phyloP scores from a whole-genome alignment of 1,140 invertebrate species.

The Penaeus vannamei region DNA sequence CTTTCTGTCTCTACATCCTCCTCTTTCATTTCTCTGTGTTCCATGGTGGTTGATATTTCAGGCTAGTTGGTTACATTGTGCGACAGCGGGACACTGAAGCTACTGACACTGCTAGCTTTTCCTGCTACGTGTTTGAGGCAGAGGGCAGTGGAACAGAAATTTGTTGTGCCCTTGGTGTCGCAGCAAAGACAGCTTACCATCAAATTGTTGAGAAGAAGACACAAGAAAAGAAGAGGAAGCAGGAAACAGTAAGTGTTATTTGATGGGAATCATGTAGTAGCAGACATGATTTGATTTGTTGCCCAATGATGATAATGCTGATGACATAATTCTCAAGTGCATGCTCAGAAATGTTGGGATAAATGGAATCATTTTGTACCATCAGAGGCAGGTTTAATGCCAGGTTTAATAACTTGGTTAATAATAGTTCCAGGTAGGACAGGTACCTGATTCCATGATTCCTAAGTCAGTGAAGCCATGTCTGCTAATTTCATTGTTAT shows the following conservation, averaged over 20 bases:
- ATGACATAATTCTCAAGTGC: too few species aligned
- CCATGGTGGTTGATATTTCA: neutral
- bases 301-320: too few species aligned
- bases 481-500: too few species aligned
- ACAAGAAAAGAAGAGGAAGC: constrained; percentile 51
- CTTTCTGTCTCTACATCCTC: too few species aligned
- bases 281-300: too few species aligned
- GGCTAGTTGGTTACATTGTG: constrained; percentile 58
- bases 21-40: neutral
- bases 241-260: constrained; percentile 50
- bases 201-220: constrained; percentile 56
- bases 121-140: constrained; percentile 55
- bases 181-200: constrained; percentile 53
- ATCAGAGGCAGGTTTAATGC: too few species aligned
- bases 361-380: too few species aligned
- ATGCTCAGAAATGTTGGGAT: too few species aligned
- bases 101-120: constrained; percentile 32
- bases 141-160: constrained; percentile 51
- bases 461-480: too few species aligned
- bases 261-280: neutral
- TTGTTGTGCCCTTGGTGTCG: constrained; percentile 42
- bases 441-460: too few species aligned
- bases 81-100: constrained; percentile 41
- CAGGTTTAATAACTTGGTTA: too few species aligned
- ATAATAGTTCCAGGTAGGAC: too few species aligned